Percentiles rank a stretch among this genome's conserved stretches.
phyloP scores from a whole-genome alignment of 2,797 vertebrate species.

The Chelonia mydas region DNA sequence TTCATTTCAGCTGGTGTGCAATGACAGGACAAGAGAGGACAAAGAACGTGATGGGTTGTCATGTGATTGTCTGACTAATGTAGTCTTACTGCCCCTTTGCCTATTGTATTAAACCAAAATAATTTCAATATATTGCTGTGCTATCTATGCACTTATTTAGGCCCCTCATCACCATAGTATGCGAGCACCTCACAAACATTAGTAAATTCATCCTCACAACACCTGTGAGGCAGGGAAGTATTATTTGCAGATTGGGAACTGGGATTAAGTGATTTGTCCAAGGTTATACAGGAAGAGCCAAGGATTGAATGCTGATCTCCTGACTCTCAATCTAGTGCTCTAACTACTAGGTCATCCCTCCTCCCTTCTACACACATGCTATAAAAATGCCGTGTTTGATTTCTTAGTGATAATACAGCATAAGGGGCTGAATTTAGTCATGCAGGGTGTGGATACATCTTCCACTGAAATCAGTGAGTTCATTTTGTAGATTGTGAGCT shows the following conservation, averaged over 20 bases:
- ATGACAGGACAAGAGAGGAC: constrained; percentile 27
- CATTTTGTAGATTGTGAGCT: not conserved
- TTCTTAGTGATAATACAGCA: not conserved
- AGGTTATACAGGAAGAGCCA: not conserved
- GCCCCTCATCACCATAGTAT: fast-evolving
- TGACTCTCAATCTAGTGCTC: not conserved
- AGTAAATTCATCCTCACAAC: not conserved
- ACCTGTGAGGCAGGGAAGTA: not conserved
- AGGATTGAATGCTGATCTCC: not conserved
- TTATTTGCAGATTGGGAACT: not conserved
- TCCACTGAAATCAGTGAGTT: not conserved
- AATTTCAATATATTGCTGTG: not conserved
- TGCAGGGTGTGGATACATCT: not conserved
- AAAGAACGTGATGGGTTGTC: constrained; percentile 5
- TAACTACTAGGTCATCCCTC: not conserved
- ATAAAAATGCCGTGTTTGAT: not conserved
- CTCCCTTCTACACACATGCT: fast-evolving
- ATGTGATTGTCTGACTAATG: not conserved
- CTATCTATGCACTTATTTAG: not conserved
- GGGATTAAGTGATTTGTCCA: not conserved
- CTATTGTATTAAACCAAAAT: not conserved
- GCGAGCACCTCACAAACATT: fast-evolving
- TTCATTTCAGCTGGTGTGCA: constrained; percentile 34
- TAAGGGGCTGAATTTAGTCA: not conserved
- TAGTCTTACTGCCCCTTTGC: constrained; percentile 24